Conservation (phyloP, 1,140 invertebrate genomes). For the Drosophila littoralis region DNA sequence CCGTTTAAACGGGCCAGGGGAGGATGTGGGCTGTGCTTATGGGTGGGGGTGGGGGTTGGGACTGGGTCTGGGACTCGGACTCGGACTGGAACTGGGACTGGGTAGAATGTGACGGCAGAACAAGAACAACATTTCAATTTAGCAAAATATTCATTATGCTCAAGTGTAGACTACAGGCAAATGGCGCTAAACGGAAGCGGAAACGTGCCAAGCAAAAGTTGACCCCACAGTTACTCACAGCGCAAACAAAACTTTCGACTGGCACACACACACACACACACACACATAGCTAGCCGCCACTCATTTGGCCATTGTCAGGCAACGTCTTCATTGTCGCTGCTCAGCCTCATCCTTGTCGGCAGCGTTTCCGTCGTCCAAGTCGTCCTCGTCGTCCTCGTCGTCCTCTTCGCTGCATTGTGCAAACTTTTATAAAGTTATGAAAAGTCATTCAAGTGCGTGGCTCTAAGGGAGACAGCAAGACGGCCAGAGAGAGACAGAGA, state of each 20-base stretch:
- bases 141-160: conserved; percentile 80
- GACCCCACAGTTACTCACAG: conserved; percentile 5
- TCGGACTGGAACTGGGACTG: neutral
- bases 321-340: conserved; percentile 60
- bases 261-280: neutral
- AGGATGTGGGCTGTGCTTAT: no score
- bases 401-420: conserved; percentile 53
- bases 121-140: conserved; percentile 78
- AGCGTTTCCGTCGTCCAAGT: neutral
- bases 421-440: conserved; percentile 80
- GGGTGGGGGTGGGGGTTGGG: no score
- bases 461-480: conserved; percentile 26
- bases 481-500: conserved; percentile 1
- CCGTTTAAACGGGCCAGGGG: conserved; percentile 18
- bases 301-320: conserved; percentile 73
- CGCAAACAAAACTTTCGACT: conserved; percentile 22
- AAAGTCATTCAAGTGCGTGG: conserved; percentile 77
- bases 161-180: conserved; percentile 60
- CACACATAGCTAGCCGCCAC: conserved; percentile 26
- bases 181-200: conserved; percentile 74
- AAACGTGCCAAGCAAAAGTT: conserved; percentile 71
- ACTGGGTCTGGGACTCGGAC: no score
- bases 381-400: conserved; percentile 7
- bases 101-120: conserved; percentile 1
- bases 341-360: conserved; percentile 21